Evolutionary conservation across 2,797 vertebrate species (phyloP), one percentile per base, ranked within the genome.

Genomic region (Poeciliopsis turneri): DNA sequence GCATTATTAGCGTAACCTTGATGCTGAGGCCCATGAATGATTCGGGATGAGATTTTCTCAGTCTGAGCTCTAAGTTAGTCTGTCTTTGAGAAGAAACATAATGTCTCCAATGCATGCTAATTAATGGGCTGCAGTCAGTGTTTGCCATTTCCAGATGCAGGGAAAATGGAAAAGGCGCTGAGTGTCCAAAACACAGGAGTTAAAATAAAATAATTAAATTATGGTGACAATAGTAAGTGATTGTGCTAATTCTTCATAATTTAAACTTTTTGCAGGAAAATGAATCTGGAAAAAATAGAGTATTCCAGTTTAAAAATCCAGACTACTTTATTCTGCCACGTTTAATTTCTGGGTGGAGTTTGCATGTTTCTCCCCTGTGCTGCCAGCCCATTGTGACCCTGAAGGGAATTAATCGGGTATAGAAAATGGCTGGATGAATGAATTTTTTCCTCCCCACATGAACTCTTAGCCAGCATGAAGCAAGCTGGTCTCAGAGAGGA

Each of bases 1-100:
- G 49, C 77, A 81, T 82, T 90, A 74, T 87, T 83, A 85, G 81
- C 83, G 77, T 81, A 90, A 89, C 86, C 78, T 84, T 87, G 73
- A 87, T 59, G 82, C 78, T 74, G 28, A 61, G 72, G 46, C 78
- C 85, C 68, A n/a, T 78, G 74, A 77, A 83, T 70, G 59, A 74
- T 80, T 88, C 82, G 77, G 53, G 74, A 81, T 2, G 28, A 64
- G 49, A 71, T 53, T 69, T 75, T 68, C 1, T 77, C 53, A 43
- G 41, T 78, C 81, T 75, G 69, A 57, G 18, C 23, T 30, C 61
- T 76, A 84, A 77, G 82, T 84, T 68, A 8, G 47, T 57, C 59
- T 76, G 43, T 74, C 81, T 84, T 90, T 85, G 74, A 83, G 77
- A 20, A 0, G 30, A 51, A 73, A 80, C 81, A 86, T 88, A 88